Evolutionary conservation across 1,140 invertebrate genomes (phyloP).

Genomic region (Lepidurus packardi): DNA sequence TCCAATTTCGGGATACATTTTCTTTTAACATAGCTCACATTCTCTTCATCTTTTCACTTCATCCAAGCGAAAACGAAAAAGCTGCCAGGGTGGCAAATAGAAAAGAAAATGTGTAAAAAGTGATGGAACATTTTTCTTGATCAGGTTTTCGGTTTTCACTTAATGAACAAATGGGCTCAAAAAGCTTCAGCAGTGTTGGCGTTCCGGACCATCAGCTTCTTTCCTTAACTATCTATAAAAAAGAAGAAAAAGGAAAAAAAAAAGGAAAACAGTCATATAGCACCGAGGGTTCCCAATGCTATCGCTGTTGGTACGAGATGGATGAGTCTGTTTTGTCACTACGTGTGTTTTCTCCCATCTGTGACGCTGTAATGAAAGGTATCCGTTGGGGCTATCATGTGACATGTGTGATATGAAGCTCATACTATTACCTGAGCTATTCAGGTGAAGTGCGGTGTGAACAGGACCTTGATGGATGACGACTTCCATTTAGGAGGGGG

Average conservation of each 20-base stretch:
- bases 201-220: slow-evolving; percentile 8
- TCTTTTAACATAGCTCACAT: background rate
- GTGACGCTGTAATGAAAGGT: background rate
- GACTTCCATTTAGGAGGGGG: background rate
- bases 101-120: background rate
- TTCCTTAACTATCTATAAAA: slow-evolving; percentile 9
- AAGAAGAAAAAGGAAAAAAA: background rate
- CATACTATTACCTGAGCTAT: slow-evolving; percentile 19
- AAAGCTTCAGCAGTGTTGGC: background rate
- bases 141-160: background rate
- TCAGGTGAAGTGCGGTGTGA: slow-evolving; percentile 20
- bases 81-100: background rate
- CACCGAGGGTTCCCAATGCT: background rate
- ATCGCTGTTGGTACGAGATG: background rate
- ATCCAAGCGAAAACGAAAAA: background rate
- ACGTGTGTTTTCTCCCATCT: background rate
- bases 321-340: slow-evolving; percentile 19
- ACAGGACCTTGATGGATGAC: slow-evolving; percentile 21
- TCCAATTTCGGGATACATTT: background rate
- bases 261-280: background rate
- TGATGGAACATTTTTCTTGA: slow-evolving; percentile 2
- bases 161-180: slow-evolving; percentile 10
- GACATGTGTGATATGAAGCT: slow-evolving; percentile 21
- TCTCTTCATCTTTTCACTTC: background rate
- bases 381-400: slow-evolving; percentile 3